These are phyloP conservation scores for Menidia beryllina DNA, from an alignment of 2,113 vertebrate species.

Conservation along the genomic window DNA sequence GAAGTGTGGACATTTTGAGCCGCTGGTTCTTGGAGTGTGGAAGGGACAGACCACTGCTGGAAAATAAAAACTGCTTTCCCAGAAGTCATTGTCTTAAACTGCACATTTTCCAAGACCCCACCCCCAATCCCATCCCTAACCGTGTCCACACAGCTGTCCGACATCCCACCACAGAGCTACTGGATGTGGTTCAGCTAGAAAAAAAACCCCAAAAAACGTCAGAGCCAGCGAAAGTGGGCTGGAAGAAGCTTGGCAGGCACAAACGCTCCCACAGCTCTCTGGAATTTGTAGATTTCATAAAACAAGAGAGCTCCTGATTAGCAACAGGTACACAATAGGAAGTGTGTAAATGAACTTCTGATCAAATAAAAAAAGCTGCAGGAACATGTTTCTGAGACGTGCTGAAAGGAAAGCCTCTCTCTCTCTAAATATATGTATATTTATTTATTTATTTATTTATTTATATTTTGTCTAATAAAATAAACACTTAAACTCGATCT, in stretches of 20 bases:
- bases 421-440: too few relatives aligned
- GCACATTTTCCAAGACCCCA: slow-evolving; percentile 36
- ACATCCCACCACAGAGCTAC: slow-evolving; percentile 16
- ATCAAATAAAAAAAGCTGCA: background rate
- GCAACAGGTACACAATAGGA: slow-evolving; percentile 41
- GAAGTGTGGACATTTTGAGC: slow-evolving; percentile 4
- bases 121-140: background rate
- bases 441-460: too few relatives aligned
- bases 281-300: slow-evolving; percentile 35
- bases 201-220: slow-evolving; percentile 60
- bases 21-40: slow-evolving; percentile 42
- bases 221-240: slow-evolving; percentile 43
- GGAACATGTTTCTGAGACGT: too few relatives aligned
- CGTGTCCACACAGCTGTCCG: slow-evolving; percentile 35
- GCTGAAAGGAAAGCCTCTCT: too few relatives aligned
- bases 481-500: too few relatives aligned
- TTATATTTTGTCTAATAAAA: too few relatives aligned
- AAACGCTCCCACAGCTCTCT: slow-evolving; percentile 39
- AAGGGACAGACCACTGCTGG: slow-evolving; percentile 38
- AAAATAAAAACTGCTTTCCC: slow-evolving; percentile 59
- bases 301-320: slow-evolving; percentile 37
- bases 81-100: slow-evolving; percentile 65
- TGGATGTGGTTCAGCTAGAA: slow-evolving; percentile 54
- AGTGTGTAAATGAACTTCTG: slow-evolving; percentile 8
- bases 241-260: slow-evolving; percentile 47